Percentiles rank a stretch among this genome's conserved stretches.
Evolutionary conservation across 1,140 invertebrate species (phyloP).

Genomic region (Argopecten irradians): DNA sequence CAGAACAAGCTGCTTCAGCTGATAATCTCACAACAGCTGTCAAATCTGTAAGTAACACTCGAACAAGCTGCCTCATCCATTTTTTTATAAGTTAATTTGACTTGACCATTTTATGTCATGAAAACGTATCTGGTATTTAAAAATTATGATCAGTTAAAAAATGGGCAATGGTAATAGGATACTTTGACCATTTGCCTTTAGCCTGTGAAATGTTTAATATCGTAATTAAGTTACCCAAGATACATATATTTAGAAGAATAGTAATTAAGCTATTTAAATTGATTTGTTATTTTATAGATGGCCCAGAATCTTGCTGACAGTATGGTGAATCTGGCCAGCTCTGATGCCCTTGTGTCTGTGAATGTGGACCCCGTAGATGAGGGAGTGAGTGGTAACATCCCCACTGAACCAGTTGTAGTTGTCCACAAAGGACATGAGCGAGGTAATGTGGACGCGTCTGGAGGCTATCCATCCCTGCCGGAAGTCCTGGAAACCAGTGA

Average conservation of each 20-base stretch:
- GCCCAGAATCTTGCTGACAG: slow-evolving; percentile 93
- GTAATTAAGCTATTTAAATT: too few relatives aligned
- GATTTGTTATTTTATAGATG: slow-evolving; percentile 81
- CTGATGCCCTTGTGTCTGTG: slow-evolving; percentile 73
- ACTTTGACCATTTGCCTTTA: too few relatives aligned
- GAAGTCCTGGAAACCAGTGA: not conserved
- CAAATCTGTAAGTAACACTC: slow-evolving; percentile 67
- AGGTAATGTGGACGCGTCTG: not conserved
- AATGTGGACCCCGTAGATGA: slow-evolving; percentile 72
- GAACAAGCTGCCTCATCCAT: not conserved
- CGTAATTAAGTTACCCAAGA: too few relatives aligned
- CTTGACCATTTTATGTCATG: too few relatives aligned
- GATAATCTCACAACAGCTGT: slow-evolving; percentile 74
- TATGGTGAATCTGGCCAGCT: slow-evolving; percentile 87
- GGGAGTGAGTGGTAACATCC: slow-evolving; percentile 41
- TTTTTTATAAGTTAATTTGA: not conserved
- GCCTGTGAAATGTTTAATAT: too few relatives aligned
- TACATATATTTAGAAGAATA: too few relatives aligned
- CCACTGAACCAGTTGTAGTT: slow-evolving; percentile 58
- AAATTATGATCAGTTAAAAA: too few relatives aligned
- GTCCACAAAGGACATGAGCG: slow-evolving; percentile 55
- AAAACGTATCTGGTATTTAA: too few relatives aligned
- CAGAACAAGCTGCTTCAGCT: slow-evolving; percentile 76
- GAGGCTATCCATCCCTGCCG: not conserved
- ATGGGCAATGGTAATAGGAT: too few relatives aligned